phyloP scores from a whole-genome alignment of 2,797 vertebrate species.

The Holocentrus rufus region DNA sequence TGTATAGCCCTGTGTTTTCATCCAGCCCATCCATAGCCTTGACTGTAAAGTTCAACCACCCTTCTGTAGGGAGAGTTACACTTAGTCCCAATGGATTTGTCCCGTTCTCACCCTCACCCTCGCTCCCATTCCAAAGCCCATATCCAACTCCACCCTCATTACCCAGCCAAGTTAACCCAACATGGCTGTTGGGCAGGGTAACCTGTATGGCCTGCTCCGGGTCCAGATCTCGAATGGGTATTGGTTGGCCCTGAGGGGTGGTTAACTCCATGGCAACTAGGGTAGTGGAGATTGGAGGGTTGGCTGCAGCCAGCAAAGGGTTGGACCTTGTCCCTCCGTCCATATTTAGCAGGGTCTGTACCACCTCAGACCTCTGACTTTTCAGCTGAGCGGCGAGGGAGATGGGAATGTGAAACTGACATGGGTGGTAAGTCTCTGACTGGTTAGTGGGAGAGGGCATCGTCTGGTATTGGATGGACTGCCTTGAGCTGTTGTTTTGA shows the following conservation, averaged over 20 bases:
- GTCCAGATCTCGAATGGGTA: conserved; percentile 76
- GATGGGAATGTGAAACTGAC: conserved; percentile 77
- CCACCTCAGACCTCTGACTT: conserved; percentile 69
- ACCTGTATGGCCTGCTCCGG: conserved; percentile 78
- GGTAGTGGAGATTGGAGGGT: conserved; percentile 79
- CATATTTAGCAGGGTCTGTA: conserved; percentile 79
- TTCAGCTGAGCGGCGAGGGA: conserved; percentile 70
- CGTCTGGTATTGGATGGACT: too few species aligned
- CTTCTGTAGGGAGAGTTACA: conserved; percentile 55
- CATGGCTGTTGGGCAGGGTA: conserved; percentile 67
- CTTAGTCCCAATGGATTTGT: conserved; percentile 39
- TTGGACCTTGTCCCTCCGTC: conserved; percentile 54
- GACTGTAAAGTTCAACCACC: conserved; percentile 76
- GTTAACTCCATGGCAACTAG: conserved; percentile 83
- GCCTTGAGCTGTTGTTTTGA: background rate
- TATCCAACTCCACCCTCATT: background rate
- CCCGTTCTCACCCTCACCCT: conserved; percentile 23
- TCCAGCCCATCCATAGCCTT: conserved; percentile 60
- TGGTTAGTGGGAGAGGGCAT: background rate
- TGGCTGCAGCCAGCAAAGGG: conserved; percentile 54
- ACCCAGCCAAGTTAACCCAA: background rate
- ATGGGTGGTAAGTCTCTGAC: conserved; percentile 22
- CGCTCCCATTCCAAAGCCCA: background rate
- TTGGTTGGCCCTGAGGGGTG: conserved; percentile 74
- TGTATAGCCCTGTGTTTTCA: conserved; percentile 76